Evolutionary conservation across 1,140 invertebrate genomes (phyloP).

Genomic region (Magallana ariakensis): DNA sequence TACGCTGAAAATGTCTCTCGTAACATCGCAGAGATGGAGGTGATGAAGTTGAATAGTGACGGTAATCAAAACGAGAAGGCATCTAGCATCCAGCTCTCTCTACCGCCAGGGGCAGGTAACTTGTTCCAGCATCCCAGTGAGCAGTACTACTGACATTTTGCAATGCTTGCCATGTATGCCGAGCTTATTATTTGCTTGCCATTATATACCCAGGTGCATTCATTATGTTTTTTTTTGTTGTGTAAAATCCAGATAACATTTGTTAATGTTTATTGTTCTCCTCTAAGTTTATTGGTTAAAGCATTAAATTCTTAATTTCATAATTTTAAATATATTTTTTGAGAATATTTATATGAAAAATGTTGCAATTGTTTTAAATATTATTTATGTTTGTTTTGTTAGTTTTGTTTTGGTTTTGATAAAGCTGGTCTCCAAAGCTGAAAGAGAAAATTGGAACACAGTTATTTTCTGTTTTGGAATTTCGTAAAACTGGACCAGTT

Average conservation of each 20-base stretch:
- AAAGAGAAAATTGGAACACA: no score
- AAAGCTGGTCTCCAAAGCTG: no score
- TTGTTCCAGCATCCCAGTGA: conserved; percentile 25
- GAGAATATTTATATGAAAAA: no score
- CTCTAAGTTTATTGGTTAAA: no score
- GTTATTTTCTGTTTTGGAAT: no score
- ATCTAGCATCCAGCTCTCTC: not conserved
- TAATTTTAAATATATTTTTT: no score
- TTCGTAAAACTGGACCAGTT: no score
- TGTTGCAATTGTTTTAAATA: no score
- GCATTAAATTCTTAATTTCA: no score
- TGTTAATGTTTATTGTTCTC: not conserved
- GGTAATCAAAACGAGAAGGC: conserved; percentile 5
- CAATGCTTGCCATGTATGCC: not conserved
- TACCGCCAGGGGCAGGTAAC: conserved; percentile 24
- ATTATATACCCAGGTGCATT: not conserved
- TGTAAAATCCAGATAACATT: not conserved
- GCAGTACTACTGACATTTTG: conserved; percentile 17
- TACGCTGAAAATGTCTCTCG: conserved; percentile 18
- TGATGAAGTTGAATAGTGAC: not conserved
- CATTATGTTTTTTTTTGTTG: not conserved
- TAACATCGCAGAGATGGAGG: conserved; percentile 2
- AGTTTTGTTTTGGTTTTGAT: no score
- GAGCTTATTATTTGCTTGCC: conserved; percentile 3
- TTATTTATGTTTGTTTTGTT: no score